Percentiles rank a stretch among this genome's conserved stretches.
phyloP scores from a whole-genome alignment of 2,888 invertebrate species.

The Seladonia tumulorum region DNA sequence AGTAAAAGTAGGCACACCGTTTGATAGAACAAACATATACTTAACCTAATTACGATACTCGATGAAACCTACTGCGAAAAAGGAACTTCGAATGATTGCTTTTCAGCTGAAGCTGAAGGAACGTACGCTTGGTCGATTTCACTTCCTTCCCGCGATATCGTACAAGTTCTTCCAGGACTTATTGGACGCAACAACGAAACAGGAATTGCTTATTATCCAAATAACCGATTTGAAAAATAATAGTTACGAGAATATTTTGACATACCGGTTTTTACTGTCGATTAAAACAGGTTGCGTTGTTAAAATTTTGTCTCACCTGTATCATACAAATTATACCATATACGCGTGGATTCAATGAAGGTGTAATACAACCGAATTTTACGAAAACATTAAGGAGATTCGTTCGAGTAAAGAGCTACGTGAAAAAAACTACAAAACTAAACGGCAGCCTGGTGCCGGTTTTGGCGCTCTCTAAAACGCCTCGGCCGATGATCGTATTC shows the following conservation, averaged over 20 bases:
- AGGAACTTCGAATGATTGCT: conserved; percentile 76
- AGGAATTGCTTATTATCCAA: no score
- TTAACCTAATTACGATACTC: background rate
- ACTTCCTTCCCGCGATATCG: conserved; percentile 68
- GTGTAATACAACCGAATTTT: conserved; percentile 26
- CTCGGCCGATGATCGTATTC: conserved; percentile 75
- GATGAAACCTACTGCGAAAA: conserved; percentile 51
- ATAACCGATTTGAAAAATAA: no score
- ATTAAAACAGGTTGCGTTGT: background rate
- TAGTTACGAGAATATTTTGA: no score
- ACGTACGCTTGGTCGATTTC: conserved; percentile 77
- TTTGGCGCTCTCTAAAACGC: conserved; percentile 78
- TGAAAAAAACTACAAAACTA: conserved; percentile 61
- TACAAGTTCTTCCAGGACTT: conserved; percentile 63
- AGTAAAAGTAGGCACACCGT: background rate
- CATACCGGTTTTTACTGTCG: no score
- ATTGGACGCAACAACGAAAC: background rate
- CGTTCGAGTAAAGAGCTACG: conserved; percentile 46
- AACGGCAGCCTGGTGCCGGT: conserved; percentile 73
- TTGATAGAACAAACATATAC: background rate
- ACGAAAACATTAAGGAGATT: conserved; percentile 65
- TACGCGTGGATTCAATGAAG: background rate
- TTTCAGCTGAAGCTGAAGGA: conserved; percentile 63
- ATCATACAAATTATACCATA: background rate
- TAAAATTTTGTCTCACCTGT: background rate